These are phyloP conservation scores for Catostomus latipinnis DNA, from an alignment of 2,797 vertebrate genomes.

Conservation along the genomic window DNA sequence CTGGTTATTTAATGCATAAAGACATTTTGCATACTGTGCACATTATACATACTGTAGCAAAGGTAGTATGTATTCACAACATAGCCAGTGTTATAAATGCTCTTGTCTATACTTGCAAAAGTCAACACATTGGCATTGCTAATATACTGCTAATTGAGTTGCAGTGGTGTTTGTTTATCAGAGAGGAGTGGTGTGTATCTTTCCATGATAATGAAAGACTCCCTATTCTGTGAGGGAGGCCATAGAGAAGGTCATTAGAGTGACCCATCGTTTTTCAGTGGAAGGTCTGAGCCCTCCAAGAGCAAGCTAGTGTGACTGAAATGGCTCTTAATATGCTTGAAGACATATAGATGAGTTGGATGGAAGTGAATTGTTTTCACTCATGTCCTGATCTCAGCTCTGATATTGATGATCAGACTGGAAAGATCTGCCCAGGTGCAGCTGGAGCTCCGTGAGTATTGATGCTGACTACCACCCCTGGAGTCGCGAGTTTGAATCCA, in stretches of 20 bases:
- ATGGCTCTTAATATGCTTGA: conserved; percentile 31
- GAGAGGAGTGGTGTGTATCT: conserved; percentile 39
- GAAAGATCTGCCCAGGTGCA: background rate
- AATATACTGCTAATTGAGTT: conserved; percentile 52
- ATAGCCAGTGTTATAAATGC: background rate
- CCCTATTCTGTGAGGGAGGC: conserved; percentile 46
- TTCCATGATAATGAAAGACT: conserved; percentile 55
- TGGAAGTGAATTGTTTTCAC: conserved; percentile 13
- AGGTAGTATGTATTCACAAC: background rate
- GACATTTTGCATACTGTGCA: too few species aligned
- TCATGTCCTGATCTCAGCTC: conserved; percentile 3
- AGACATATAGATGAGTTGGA: conserved; percentile 23
- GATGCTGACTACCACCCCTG: too few species aligned
- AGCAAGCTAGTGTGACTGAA: conserved; percentile 45
- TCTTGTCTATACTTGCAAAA: conserved; percentile 9
- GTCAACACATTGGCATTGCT: conserved; percentile 25
- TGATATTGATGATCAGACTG: conserved; percentile 3
- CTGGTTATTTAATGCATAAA: too few species aligned
- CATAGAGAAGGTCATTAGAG: conserved; percentile 33
- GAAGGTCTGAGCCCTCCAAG: conserved; percentile 44
- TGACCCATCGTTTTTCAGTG: background rate
- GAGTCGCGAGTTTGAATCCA: too few species aligned
- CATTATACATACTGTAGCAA: background rate
- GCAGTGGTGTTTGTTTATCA: conserved; percentile 53
- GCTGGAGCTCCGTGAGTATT: background rate